Base-by-base conservation (phyloP, 2,113 vertebrate genomes). In the Alouatta palliata region DNA sequence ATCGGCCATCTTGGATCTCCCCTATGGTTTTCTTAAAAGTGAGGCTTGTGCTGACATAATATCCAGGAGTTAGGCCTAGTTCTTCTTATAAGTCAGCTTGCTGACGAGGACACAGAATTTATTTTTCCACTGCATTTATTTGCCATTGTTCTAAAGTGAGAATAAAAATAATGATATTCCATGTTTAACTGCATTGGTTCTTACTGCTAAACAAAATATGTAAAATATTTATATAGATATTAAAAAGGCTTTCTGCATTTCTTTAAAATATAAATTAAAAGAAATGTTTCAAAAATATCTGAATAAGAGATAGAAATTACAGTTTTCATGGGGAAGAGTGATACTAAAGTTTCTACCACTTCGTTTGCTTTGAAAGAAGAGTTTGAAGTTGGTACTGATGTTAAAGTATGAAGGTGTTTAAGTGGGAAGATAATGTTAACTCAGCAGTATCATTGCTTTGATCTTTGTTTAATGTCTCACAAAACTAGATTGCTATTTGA, bases 401-500 rank as follows among this genome's bases (percentile, higher is more conserved):
- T 73, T 77, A 90, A 2, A 43, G 93, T 95, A 49, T 71, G 79
- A 97, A 98, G 97, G 95, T 85, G 92, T 97, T 98, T 94, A 88
- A 96, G 97, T 90, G 96, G 94, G 90, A 98, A 98, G 97, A 98
- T 98, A 98, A 94, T 98, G 98, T 98, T 98, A 98, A 97, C 98
- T 98, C 98, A 99, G 98, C 98, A 99, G 97, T 98, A 99, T 99
- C 98, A 98, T 98, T 97, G 97, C 98, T 98, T 98, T 98, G 98
- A 98, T 98, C 97, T 98, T 98, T 97, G 98, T 98, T 98, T 98
- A 97, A 98, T 98, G 97, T 98, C 98, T 98, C 94, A 97, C 95
- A 97, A 98, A 98, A 98, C 97, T 98, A 98, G 97, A 98, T 98
- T 99, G 97, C 97, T 92, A 75, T 97, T 98, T 98, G 98, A 99